Percentiles rank a stretch among this genome's conserved stretches.
phyloP scores from a whole-genome alignment of 2,797 vertebrate genomes.

The Notolabrus celidotus region DNA sequence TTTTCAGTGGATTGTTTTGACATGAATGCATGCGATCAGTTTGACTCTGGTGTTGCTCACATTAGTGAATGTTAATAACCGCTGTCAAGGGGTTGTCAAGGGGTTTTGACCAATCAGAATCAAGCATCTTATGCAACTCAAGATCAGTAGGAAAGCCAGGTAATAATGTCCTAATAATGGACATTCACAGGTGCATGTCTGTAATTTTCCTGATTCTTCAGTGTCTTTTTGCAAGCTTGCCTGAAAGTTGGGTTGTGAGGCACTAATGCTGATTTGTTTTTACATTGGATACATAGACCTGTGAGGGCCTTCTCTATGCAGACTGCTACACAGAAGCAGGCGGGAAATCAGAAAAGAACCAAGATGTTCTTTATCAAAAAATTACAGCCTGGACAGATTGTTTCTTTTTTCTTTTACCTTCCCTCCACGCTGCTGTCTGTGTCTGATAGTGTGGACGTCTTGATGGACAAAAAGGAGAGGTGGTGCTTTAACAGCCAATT shows the following conservation, averaged over 20 bases:
- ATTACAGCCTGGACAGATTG: slow-evolving; percentile 36
- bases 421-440: slow-evolving; percentile 15
- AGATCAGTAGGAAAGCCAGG: no score
- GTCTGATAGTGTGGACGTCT: slow-evolving; percentile 48
- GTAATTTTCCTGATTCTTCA: neutral
- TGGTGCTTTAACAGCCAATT: slow-evolving; percentile 54
- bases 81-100: no score
- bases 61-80: no score
- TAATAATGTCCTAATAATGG: no score
- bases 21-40: no score
- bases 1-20: no score
- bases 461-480: slow-evolving; percentile 32
- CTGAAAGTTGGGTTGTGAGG: neutral
- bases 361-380: slow-evolving; percentile 48
- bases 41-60: no score
- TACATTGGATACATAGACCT: slow-evolving; percentile 15
- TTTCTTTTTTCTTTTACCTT: slow-evolving; percentile 22
- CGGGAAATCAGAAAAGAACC: slow-evolving; percentile 44
- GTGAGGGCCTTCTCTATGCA: slow-evolving; percentile 27
- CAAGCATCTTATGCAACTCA: no score
- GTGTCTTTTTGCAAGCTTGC: neutral
- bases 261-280: slow-evolving; percentile 17
- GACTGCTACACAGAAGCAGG: slow-evolving; percentile 28
- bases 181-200: no score
- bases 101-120: no score